Evolutionary conservation across 2,113 vertebrate genomes (phyloP).

Genomic region (Glaucomys volans): DNA sequence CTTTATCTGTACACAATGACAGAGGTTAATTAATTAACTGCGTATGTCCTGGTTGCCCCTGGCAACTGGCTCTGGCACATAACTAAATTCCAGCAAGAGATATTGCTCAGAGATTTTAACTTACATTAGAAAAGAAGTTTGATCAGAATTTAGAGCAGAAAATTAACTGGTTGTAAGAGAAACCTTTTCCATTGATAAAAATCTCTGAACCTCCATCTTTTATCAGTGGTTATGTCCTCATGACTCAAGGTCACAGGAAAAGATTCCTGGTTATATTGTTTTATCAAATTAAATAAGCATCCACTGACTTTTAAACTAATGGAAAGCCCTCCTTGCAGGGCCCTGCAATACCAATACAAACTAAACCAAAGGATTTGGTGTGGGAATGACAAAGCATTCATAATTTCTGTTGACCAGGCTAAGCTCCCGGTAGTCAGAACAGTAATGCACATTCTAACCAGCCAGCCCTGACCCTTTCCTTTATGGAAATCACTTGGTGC

Average conservation of each 20-base stretch:
- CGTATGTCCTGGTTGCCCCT: conserved; percentile 52
- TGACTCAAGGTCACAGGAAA: conserved; percentile 2
- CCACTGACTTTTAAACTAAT: neutral
- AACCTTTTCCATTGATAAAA: conserved; percentile 34
- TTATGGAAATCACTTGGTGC: neutral
- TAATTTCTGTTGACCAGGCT: neutral
- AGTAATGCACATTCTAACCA: neutral
- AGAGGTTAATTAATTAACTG: conserved; percentile 67
- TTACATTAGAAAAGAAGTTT: neutral
- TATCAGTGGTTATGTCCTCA: neutral
- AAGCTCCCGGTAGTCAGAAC: neutral
- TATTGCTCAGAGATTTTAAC: conserved; percentile 62
- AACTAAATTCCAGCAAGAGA: conserved; percentile 56
- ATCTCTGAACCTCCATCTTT: conserved; percentile 25
- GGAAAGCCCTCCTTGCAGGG: neutral
- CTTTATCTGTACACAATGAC: conserved; percentile 29
- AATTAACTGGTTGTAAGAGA: conserved; percentile 42
- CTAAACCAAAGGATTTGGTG: neutral
- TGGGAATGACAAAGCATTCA: neutral
- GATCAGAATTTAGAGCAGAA: conserved; percentile 56
- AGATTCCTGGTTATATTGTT: neutral
- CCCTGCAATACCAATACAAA: neutral
- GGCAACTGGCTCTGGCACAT: conserved; percentile 55
- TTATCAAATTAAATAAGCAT: conserved; percentile 34
- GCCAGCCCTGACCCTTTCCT: neutral